These are phyloP conservation scores for Nothura maculosa DNA, from an alignment of 2,797 vertebrate genomes.

Conservation along the genomic window DNA sequence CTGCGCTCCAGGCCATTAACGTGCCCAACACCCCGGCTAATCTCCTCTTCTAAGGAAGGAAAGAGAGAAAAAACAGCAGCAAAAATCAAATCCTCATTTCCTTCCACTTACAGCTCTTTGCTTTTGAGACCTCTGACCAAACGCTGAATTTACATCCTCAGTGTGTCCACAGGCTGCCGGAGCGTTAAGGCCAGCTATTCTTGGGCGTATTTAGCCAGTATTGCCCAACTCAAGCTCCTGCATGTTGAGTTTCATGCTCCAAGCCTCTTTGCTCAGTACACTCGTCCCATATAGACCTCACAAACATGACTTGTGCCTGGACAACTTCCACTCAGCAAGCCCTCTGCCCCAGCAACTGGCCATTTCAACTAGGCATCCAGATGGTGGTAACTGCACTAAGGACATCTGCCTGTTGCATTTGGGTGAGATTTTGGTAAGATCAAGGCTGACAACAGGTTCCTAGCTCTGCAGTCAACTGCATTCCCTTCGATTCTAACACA, in stretches of 20 bases:
- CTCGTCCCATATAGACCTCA: fast-evolving
- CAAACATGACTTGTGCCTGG: neutral
- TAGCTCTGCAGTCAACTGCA: neutral
- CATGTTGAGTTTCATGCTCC: neutral
- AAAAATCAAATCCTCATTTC: neutral
- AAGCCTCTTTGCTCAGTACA: fast-evolving
- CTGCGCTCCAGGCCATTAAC: neutral
- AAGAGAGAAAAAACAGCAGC: neutral
- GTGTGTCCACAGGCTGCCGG: fast-evolving
- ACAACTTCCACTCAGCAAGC: neutral
- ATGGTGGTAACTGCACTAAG: neutral
- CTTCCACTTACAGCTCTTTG: fast-evolving
- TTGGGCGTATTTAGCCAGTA: neutral
- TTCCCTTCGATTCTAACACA: neutral
- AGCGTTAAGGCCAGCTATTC: neutral
- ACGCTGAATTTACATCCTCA: neutral
- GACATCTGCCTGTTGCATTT: neutral
- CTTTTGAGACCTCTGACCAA: neutral
- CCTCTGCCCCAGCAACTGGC: neutral
- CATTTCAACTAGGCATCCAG: fast-evolving
- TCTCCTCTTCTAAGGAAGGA: neutral
- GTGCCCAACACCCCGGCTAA: neutral
- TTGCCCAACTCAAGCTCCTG: neutral
- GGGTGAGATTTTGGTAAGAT: neutral
- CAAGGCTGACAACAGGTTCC: neutral